Conservation (phyloP, 2,797 vertebrate species). For the Takifugu rubripes region DNA sequence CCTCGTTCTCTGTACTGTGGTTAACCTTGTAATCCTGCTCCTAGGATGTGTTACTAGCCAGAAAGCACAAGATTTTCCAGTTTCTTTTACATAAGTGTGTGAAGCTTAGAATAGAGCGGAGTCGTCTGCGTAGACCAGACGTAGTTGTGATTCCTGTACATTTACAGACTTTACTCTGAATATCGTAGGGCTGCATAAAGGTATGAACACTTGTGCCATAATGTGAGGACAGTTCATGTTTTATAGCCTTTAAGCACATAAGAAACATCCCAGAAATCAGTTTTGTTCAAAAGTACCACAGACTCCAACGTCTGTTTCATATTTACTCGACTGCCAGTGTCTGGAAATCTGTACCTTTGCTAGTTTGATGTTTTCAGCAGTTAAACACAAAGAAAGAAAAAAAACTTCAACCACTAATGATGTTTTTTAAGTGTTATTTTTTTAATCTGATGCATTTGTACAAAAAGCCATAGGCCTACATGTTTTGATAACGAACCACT, state of each 20-base stretch:
- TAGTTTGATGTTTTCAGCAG: constrained; percentile 63
- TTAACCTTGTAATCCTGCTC: constrained; percentile 57
- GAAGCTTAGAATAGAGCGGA: constrained; percentile 61
- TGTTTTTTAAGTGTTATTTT: constrained; percentile 74
- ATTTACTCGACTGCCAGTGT: constrained; percentile 42
- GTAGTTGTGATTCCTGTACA: constrained; percentile 59
- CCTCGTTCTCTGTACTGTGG: constrained; percentile 59
- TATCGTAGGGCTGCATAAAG: constrained; percentile 52
- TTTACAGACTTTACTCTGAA: constrained; percentile 59
- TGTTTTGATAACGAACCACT: constrained; percentile 78
- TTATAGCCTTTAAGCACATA: constrained; percentile 49
- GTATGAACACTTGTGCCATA: constrained; percentile 53
- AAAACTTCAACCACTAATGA: constrained; percentile 59
- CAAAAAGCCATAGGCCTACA: constrained; percentile 73
- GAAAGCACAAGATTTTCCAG: constrained; percentile 67
- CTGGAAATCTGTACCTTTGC: constrained; percentile 46
- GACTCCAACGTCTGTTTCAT: constrained; percentile 20
- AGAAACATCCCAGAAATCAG: constrained; percentile 20
- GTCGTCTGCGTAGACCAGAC: constrained; percentile 32
- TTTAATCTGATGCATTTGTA: constrained; percentile 77
- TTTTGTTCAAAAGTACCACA: constrained; percentile 23
- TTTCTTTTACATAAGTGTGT: constrained; percentile 52
- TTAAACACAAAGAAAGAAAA: constrained; percentile 33
- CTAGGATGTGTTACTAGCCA: constrained; percentile 57
- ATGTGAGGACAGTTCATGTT: constrained; percentile 27